Evolutionary conservation across 1,140 invertebrate species (phyloP), one percentile per base, ranked within the genome.

Genomic region (Conus ventricosus): DNA sequence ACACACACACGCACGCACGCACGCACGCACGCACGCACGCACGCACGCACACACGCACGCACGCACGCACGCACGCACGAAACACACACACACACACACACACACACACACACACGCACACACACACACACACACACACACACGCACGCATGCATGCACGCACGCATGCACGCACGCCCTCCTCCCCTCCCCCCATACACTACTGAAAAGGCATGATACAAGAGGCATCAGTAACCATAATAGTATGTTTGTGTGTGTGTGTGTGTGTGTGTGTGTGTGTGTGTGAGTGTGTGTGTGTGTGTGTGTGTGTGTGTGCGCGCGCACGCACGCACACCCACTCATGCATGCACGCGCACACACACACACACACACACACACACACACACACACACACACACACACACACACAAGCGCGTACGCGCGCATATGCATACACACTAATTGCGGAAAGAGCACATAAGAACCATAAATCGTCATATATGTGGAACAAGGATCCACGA

Each of bases 1-100:
- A 78, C 76, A 78, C 76, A 78, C 76, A 78, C 76, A 78, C 76
- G 8, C 76, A 78, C 76, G 51, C 76, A 78, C 76, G 25, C 76
- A 78, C 76, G 8, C 76, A 78, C 76, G 25, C 76, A 78, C 76
- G 25, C 76, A 78, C 76, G 25, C 76, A 78, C 27, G 11, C 76
- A 25, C n/a, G 15, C 15, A 71, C 67, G 20, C 67, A 71, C 67
- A 71, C n/a, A 71, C 67, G 20, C 67, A 71, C 67, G 20, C 67
- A 71, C 67, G 20, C 67, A 71, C 67, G 20, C 67, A 71, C 67
- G 20, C 67, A 71, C 67, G 20, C 67, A 71, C 67, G 67, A 23
- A 23, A 71, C 6, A 5, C 67, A 71, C 67, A 71, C 7, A 71
- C 67, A 7, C 67, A 71, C 7, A 71, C 20, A 71, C 67, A 10